Percentiles rank a stretch among this genome's conserved stretches.
These are phyloP conservation scores for Xiphorhynchus elegans DNA, from an alignment of 2,113 vertebrate genomes.

Conservation along the genomic window DNA sequence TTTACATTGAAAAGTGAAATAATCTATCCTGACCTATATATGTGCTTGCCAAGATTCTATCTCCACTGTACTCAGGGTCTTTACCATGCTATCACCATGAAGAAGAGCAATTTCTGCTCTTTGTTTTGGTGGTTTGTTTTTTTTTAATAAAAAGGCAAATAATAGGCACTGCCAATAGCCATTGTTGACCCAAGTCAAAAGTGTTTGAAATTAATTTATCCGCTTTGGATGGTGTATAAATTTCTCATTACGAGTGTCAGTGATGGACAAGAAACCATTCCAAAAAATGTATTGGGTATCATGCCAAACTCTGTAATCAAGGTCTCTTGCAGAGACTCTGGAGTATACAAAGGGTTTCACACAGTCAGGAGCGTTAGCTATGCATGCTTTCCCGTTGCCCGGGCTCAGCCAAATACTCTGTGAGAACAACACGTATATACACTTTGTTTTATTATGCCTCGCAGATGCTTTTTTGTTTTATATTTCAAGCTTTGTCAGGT, in stretches of 20 bases:
- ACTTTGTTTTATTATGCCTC: slow-evolving; percentile 82
- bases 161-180: slow-evolving; percentile 84
- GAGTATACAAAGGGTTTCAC: slow-evolving; percentile 88
- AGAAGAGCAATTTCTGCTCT: slow-evolving; percentile 57
- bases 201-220: slow-evolving; percentile 94
- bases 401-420: slow-evolving; percentile 84
- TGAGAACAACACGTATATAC: slow-evolving; percentile 85
- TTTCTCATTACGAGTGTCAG: slow-evolving; percentile 90
- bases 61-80: slow-evolving; percentile 30
- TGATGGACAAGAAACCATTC: slow-evolving; percentile 84
- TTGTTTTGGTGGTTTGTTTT: neutral
- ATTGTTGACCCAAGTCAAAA: slow-evolving; percentile 88
- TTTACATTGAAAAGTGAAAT: slow-evolving; percentile 66
- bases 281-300: slow-evolving; percentile 84
- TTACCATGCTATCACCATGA: slow-evolving; percentile 65
- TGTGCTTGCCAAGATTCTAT: slow-evolving; percentile 55
- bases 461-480: slow-evolving; percentile 81
- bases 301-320: slow-evolving; percentile 89
- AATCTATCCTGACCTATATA: slow-evolving; percentile 47
- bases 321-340: slow-evolving; percentile 83
- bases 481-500: slow-evolving; percentile 78
- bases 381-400: slow-evolving; percentile 96
- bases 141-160: slow-evolving; percentile 84
- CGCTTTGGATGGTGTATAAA: slow-evolving; percentile 86
- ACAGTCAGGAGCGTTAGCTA: slow-evolving; percentile 92